Base-by-base conservation (phyloP, 1,140 invertebrate species). In the Scaptomyza hsui region DNA sequence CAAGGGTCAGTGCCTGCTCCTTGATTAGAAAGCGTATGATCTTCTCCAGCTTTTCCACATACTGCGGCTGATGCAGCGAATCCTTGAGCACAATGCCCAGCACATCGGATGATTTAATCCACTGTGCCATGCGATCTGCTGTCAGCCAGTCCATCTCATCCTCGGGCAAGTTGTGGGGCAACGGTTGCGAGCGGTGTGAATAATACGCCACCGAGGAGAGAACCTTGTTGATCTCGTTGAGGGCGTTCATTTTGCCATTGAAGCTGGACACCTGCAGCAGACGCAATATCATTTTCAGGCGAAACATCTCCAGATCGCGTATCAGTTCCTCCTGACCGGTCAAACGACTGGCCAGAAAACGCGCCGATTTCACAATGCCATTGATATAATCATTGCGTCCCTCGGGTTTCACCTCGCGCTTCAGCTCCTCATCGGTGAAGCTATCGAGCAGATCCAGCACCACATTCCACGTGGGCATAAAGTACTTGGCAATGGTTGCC, bases 221-320 rank as follows among this genome's bases (percentile, higher is more conserved):
- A 21, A 99, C 96, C 94, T 99, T 99, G 92, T 99, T 99, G 35
- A 99, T 97, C 94, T 99, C 98, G 93, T 99, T 99, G 32, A 99
- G 93, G 24, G 98, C 98, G 92, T 98, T 99, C 98, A 99, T 99
- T 93, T 99, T 99, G 7, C 98, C 98, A 93, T 99, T 99, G 90
- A 99, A 99, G 37, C 98, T 99, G 12, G 98, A 99, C 90, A 99
- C 98, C 94, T 99, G 97, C 53, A 99, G 92, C 78, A 98, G 94
- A 90, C 97, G 95, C 68, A 99, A 93, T 78, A 99, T 98, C 96
- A 99, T 99, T 93, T 98, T 98, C 67, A 99, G 93, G 81, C 98
- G 94, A 93, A 99, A 98, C 92, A 98, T 97, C 93, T 99, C 98
- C 71, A 99, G 93, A 85, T 95, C 96, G 92, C 96, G 95, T 89